Base-by-base conservation (phyloP, 2,888 invertebrate genomes). In the Acronicta aceris region DNA sequence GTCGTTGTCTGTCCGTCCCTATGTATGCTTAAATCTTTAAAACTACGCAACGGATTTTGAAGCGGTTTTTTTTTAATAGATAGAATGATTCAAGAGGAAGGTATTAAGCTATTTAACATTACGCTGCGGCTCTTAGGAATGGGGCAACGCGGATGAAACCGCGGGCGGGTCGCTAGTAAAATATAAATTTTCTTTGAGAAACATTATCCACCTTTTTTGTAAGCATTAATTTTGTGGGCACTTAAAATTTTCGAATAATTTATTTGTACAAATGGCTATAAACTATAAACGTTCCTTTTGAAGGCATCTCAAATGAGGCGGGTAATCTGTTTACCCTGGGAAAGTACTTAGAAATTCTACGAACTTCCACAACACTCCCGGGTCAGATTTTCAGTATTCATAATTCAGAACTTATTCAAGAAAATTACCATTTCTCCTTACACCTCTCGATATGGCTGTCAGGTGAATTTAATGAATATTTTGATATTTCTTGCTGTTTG, bases 371-470 rank as follows among this genome's bases (percentile, higher is more conserved):
- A 60, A 60, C 57, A 61, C 65, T 65, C 64, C 25, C 40, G 70
- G 77, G 74, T 72, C 62, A 70, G 67, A 78, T 69, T 79, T 76
- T 65, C 71, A 64, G 56, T 62, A 72, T 78, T 74, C 64, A 79
- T 79, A 71, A 78, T 76, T 76, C 65, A 76, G 57, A 68, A 74
- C 46, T 70, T 71, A 64, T 71, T 76, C 54, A 72, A 64, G 71
- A 60, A 66, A 65, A 74, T 76, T 78, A 71, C 74, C 59, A 74
- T 67, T 66, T 52, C 69, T 61, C 51, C 56, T 59, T 49, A 65
- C 61, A 63, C 61, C 36, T 70, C 33, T 59, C 51, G 41, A 43
- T 63, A 76, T 63, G 66, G 72, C 9, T 54, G 46, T 42, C 52
- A 47, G 13, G 12, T 1, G 15, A 41, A 42, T 25, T 12, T 42